Evolutionary conservation across 2,113 vertebrate species (phyloP).

Genomic region (Typhlomys cinereus): DNA sequence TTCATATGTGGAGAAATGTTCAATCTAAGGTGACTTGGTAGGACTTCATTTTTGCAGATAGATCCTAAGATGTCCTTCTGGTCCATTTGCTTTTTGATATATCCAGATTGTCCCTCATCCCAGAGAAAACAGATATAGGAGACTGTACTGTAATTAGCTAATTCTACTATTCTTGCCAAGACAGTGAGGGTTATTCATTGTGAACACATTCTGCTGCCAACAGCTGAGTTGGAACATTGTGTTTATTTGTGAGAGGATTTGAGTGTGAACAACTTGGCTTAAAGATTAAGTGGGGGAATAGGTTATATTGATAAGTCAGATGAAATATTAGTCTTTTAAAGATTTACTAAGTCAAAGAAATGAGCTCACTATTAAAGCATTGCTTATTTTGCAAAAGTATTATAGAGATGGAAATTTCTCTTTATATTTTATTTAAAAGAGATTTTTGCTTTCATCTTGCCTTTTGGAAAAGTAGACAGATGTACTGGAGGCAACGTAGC

Average conservation of each 20-base stretch:
- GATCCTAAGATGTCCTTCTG: slow-evolving; percentile 52
- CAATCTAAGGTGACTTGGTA: slow-evolving; percentile 24
- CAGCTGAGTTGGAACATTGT: slow-evolving; percentile 69
- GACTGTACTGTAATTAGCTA: slow-evolving; percentile 63
- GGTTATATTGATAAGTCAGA: slow-evolving; percentile 51
- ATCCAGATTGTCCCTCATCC: slow-evolving; percentile 58
- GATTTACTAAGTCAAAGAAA: slow-evolving; percentile 42
- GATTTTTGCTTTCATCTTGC: slow-evolving; percentile 32
- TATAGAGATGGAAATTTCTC: slow-evolving; percentile 16
- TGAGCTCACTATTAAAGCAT: slow-evolving; percentile 4
- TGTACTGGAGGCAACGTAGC: slow-evolving; percentile 42
- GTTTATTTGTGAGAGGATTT: slow-evolving; percentile 72
- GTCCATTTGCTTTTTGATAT: slow-evolving; percentile 59
- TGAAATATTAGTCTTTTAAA: slow-evolving; percentile 51
- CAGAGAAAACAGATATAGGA: slow-evolving; percentile 62
- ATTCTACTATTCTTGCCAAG: slow-evolving; percentile 64
- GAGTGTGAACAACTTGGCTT: slow-evolving; percentile 67
- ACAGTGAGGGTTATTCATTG: slow-evolving; percentile 62
- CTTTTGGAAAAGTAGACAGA: slow-evolving; percentile 38
- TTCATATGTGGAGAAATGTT: slow-evolving; percentile 13
- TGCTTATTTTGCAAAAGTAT: neutral
- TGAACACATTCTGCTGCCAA: slow-evolving; percentile 73
- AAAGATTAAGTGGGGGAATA: slow-evolving; percentile 67
- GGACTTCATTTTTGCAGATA: slow-evolving; percentile 23
- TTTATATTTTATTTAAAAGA: slow-evolving; percentile 43